Percentiles rank a stretch among this genome's conserved stretches.
These are phyloP conservation scores for Oscheius onirici DNA, from an alignment of 2,888 invertebrate genomes.

Conservation along the genomic window DNA sequence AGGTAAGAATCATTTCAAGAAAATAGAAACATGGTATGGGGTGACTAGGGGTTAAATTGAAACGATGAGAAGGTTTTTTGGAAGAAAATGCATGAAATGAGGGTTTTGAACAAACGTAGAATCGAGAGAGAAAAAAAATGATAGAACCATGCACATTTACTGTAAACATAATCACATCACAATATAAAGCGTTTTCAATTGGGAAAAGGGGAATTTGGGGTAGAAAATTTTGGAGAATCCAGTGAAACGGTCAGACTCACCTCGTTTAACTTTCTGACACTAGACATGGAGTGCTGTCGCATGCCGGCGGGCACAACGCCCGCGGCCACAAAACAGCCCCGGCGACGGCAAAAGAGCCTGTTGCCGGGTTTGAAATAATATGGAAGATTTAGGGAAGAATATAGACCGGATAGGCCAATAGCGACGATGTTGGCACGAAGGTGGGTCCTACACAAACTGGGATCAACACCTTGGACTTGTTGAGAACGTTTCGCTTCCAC, in stretches of 20 bases:
- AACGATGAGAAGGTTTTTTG: no score
- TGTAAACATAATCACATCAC: background rate
- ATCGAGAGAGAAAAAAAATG: background rate
- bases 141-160: background rate
- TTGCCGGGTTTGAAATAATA: background rate
- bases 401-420: conserved; percentile 24
- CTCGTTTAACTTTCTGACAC: conserved; percentile 68
- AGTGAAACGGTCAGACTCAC: conserved; percentile 36
- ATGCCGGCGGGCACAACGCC: conserved; percentile 56
- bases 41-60: no score
- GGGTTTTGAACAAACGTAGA: background rate
- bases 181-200: background rate
- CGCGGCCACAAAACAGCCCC: conserved; percentile 34
- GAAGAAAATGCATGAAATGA: no score
- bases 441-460: conserved; percentile 31
- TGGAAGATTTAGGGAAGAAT: conserved; percentile 22
- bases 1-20: no score
- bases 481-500: conserved; percentile 47
- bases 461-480: conserved; percentile 31
- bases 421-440: background rate
- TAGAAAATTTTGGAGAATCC: background rate
- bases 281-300: conserved; percentile 69
- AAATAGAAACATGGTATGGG: no score
- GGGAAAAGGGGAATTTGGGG: background rate
- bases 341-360: conserved; percentile 26